phyloP scores from a whole-genome alignment of 2,113 vertebrate genomes.

The Rattus norvegicus region DNA sequence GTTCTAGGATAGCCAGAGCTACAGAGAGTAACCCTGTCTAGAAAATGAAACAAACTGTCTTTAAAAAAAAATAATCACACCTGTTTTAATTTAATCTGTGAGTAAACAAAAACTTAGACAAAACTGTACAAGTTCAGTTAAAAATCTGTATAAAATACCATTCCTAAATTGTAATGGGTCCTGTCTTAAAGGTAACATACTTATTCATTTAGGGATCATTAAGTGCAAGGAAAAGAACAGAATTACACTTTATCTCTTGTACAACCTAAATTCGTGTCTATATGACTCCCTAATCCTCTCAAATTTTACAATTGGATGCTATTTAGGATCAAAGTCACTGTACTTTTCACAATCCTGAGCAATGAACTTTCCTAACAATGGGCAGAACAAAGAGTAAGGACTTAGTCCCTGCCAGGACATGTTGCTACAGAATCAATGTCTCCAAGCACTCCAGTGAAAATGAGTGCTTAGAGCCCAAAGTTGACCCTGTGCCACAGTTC shows the following conservation, averaged over 20 bases:
- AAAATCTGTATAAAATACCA: not conserved
- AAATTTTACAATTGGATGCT: not conserved
- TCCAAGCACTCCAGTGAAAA: not conserved
- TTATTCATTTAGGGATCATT: not conserved
- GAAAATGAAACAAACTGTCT: not conserved
- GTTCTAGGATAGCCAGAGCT: not conserved
- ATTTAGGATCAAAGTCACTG: not conserved
- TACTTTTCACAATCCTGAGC: not conserved
- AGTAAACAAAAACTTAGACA: not conserved
- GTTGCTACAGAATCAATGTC: not conserved
- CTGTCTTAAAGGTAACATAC: not conserved
- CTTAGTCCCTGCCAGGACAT: not conserved
- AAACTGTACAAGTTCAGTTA: not conserved
- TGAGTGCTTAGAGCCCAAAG: not conserved
- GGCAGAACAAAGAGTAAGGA: not conserved
- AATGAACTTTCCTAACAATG: not conserved
- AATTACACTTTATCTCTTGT: not conserved
- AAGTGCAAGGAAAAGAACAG: not conserved
- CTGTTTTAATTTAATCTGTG: not conserved
- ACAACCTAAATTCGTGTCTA: not conserved
- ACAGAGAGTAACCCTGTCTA: not conserved
- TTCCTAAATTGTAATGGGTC: not conserved
- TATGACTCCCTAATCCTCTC: not conserved
- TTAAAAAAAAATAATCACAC: not conserved
- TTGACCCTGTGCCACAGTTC: no score